Evolutionary conservation across 2,888 invertebrate genomes (phyloP).

Genomic region (Clunio marinus): DNA sequence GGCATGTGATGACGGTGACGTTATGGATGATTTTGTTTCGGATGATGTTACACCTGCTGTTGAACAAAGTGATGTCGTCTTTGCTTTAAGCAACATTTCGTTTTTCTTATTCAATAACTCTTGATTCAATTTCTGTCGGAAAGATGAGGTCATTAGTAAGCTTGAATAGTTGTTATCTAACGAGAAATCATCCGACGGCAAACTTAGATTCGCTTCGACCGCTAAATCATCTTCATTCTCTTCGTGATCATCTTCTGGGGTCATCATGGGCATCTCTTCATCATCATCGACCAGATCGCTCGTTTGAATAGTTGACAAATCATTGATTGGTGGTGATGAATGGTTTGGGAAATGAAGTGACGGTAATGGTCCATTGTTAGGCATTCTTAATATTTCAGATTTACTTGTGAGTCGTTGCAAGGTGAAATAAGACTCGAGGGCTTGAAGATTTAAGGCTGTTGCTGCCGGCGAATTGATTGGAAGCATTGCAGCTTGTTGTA

Average conservation of each 20-base stretch:
- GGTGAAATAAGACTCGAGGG: slow-evolving; percentile 79
- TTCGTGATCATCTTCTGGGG: background rate
- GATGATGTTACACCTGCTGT: background rate
- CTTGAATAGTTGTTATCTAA: slow-evolving; percentile 67
- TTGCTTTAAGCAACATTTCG: slow-evolving; percentile 41
- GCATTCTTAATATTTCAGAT: slow-evolving; percentile 65
- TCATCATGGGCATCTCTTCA: slow-evolving; percentile 66
- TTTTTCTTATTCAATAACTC: slow-evolving; percentile 52
- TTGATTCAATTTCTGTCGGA: slow-evolving; percentile 56
- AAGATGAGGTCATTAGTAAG: slow-evolving; percentile 65
- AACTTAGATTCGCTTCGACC: slow-evolving; percentile 54
- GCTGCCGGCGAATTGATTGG: slow-evolving; percentile 81
- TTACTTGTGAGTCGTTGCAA: slow-evolving; percentile 71
- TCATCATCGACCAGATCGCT: slow-evolving; percentile 64
- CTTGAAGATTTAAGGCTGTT: slow-evolving; percentile 78
- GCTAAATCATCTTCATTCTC: slow-evolving; percentile 71
- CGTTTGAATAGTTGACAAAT: slow-evolving; percentile 45
- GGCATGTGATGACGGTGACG: background rate
- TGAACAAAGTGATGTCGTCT: slow-evolving; percentile 14
- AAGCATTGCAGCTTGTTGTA: slow-evolving; percentile 76
- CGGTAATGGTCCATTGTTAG: slow-evolving; percentile 51
- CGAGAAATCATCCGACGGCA: slow-evolving; percentile 53
- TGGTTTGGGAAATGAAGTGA: slow-evolving; percentile 48
- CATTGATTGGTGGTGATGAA: slow-evolving; percentile 42
- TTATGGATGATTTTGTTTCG: background rate